phyloP scores from a whole-genome alignment of 2,888 invertebrate species.

The Drosophila sordidula region DNA sequence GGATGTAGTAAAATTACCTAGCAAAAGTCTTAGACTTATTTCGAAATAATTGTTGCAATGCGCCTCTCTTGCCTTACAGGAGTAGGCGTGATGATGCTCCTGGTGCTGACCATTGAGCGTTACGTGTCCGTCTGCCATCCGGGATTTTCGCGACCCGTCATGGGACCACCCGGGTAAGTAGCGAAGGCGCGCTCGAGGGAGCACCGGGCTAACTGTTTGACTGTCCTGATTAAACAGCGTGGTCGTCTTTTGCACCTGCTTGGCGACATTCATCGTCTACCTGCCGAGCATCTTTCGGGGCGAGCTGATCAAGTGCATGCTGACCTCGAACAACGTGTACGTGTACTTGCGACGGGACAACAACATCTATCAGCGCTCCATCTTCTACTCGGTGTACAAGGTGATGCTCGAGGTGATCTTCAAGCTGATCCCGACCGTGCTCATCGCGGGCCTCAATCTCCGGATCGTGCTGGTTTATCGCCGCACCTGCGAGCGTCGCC shows the following conservation, averaged over 20 bases:
- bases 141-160: conserved; percentile 88
- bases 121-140: conserved; percentile 92
- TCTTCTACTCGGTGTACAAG: conserved; percentile 87
- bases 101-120: conserved; percentile 90
- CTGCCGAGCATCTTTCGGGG: conserved; percentile 89
- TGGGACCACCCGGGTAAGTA: conserved; percentile 87
- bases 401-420: conserved; percentile 88
- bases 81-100: conserved; percentile 91
- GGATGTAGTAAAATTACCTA: no score
- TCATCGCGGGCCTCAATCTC: conserved; percentile 88
- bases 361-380: conserved; percentile 85
- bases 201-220: background rate
- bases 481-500: conserved; percentile 88
- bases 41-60: no score
- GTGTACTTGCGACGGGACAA: conserved; percentile 87
- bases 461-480: conserved; percentile 89
- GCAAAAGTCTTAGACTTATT: no score
- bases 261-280: conserved; percentile 89
- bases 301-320: conserved; percentile 87
- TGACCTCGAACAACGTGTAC: conserved; percentile 86
- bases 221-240: conserved; percentile 83
- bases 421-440: conserved; percentile 89
- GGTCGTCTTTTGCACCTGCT: conserved; percentile 88
- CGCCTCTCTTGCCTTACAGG: conserved; percentile 84
- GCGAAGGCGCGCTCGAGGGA: no score